Conservation (phyloP, 2,888 invertebrate species). For the Amorpha juglandis region DNA sequence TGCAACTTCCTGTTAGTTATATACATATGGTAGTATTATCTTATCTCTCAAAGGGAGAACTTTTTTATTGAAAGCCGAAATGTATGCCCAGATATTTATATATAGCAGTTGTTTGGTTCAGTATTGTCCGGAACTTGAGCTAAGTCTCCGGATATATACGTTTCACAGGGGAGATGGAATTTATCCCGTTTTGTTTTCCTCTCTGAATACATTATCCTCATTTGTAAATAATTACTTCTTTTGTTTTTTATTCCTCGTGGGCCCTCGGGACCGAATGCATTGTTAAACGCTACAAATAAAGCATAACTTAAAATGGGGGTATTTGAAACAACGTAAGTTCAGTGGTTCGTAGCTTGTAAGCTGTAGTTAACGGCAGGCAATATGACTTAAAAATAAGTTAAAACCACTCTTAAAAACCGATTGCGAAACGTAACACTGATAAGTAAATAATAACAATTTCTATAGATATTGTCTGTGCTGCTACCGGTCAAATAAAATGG, state of each 20-base stretch:
- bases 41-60: neutral
- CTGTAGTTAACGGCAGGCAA: no score
- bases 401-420: no score
- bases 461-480: no score
- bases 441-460: no score
- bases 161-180: constrained; percentile 46
- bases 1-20: neutral
- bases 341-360: no score
- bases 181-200: constrained; percentile 59
- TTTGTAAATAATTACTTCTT: constrained; percentile 67
- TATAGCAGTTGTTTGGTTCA: constrained; percentile 30
- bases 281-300: constrained; percentile 3
- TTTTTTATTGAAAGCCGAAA: constrained; percentile 11
- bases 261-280: constrained; percentile 4
- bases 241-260: constrained; percentile 30
- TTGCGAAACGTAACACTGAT: no score
- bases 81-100: constrained; percentile 4
- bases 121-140: constrained; percentile 43
- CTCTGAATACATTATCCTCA: constrained; percentile 65
- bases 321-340: neutral
- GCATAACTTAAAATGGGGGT: neutral
- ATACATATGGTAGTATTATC: neutral
- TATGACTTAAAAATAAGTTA: no score
- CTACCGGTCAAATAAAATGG: no score
- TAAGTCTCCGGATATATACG: constrained; percentile 50